These are phyloP conservation scores for Pomacea maculata DNA, from an alignment of 1,140 invertebrate species.

Conservation along the genomic window DNA sequence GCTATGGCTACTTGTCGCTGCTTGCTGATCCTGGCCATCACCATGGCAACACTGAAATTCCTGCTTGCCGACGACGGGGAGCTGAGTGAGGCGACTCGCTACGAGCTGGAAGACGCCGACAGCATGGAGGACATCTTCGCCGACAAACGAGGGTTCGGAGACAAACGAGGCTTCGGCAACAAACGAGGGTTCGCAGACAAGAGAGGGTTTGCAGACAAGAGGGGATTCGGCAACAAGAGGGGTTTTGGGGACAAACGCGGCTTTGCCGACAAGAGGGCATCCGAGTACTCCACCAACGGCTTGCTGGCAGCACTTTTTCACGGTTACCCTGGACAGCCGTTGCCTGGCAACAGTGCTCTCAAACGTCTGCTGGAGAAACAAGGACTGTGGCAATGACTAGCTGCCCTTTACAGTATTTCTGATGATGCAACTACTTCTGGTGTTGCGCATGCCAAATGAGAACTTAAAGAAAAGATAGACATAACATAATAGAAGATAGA, in stretches of 20 bases:
- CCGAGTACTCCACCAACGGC: background rate
- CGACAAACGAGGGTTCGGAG: conserved; percentile 31
- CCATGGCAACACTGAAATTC: conserved; percentile 14
- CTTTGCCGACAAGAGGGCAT: conserved; percentile 28
- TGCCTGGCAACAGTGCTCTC: conserved; percentile 23
- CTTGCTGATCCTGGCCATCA: conserved; percentile 1
- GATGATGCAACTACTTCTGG: background rate
- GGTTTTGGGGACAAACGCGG: conserved; percentile 39
- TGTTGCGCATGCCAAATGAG: background rate
- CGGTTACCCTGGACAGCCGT: conserved; percentile 12
- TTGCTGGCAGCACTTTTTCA: conserved; percentile 12
- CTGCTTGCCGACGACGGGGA: conserved; percentile 18
- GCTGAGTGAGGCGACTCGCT: conserved; percentile 7
- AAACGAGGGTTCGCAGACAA: conserved; percentile 37
- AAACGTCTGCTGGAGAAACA: conserved; percentile 24
- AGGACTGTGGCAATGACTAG: conserved; percentile 24
- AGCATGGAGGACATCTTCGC: background rate
- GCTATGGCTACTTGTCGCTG: conserved; percentile 15
- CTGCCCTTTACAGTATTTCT: conserved; percentile 1
- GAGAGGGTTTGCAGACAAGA: conserved; percentile 36
- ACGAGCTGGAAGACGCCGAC: conserved; percentile 6
- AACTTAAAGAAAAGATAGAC: no score
- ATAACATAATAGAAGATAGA: no score
- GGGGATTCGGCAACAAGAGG: conserved; percentile 38
- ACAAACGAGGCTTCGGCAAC: conserved; percentile 38